Evolutionary conservation across 2,797 vertebrate species (phyloP), one percentile per base, ranked within the genome.

Genomic region (Pipistrellus nathusii): DNA sequence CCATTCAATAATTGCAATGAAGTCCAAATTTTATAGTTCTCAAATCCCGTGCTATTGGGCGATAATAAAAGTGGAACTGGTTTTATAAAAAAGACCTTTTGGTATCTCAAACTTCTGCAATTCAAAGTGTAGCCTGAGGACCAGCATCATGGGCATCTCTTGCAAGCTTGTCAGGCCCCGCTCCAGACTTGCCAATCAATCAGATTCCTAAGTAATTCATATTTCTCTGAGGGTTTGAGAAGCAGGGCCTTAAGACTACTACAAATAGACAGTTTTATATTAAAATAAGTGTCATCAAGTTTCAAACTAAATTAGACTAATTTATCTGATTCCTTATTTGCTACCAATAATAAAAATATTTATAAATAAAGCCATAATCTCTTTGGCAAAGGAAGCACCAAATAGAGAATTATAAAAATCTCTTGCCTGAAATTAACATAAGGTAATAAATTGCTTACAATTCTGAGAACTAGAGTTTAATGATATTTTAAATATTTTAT

Each of bases 231-330:
- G 6, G 13, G 27, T 88, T 23, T 73, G 41, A 89, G 15, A 95
- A 78, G n/a, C 35, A 82, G 17, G 51, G 35, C 53, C 44, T 89
- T 41, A 71, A 71, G 25, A 72, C 35, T 59, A 78, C 35, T 83
- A 20, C 3, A 75, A 41, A 68, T 21, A 73, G 30, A 80, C 30
- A 87, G 6, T 20, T 77, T 25, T 90, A 41, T 88, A 84, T 68
- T 41, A 94, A 93, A 91, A 78, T 68, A 68, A 73, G 5, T 90
- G 55, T 48, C 17, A 91, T 44, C 41, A 91, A 75, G 35, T 87
- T 94, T 73, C 44, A 91, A 95, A 91, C 20, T 85, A 82, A 90
- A 83, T 91, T 57, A 95, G 13, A 75, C 7, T 11, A 59, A 71
- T 35, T 86, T 51, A 62, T 48, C 94, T 90, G 88, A 72, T 66